Conservation (phyloP, 2,888 invertebrate species). For the Lathronympha strigana region DNA sequence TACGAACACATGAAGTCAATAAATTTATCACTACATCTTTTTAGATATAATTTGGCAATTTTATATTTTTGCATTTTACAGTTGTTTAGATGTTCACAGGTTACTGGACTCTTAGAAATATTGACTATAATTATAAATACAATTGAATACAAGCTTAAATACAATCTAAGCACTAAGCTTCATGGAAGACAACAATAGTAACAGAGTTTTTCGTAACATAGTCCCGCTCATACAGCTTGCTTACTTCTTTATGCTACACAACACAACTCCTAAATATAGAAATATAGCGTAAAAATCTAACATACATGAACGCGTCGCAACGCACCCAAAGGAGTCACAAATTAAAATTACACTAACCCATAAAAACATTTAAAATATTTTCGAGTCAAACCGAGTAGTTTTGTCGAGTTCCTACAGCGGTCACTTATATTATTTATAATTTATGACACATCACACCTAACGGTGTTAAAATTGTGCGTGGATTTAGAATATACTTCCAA, state of each 20-base stretch:
- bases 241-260: conserved; percentile 39
- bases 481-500: conserved; percentile 51
- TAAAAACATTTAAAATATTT: conserved; percentile 44
- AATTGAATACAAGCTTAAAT: conserved; percentile 41
- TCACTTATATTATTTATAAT: conserved; percentile 42
- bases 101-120: conserved; percentile 12
- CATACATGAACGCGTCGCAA: conserved; percentile 81
- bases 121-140: conserved; percentile 32
- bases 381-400: conserved; percentile 25
- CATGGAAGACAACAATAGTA: conserved; percentile 69
- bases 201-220: conserved; percentile 54
- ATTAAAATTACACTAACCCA: conserved; percentile 44
- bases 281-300: conserved; percentile 70
- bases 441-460: conserved; percentile 47
- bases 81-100: background rate
- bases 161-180: conserved; percentile 56
- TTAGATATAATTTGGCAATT: background rate
- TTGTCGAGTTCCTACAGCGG: conserved; percentile 31
- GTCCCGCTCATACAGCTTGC: conserved; percentile 47
- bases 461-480: conserved; percentile 56
- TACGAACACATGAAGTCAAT: conserved; percentile 15
- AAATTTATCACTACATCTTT: conserved; percentile 5
- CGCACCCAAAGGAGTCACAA: conserved; percentile 68
- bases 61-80: background rate
- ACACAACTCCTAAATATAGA: conserved; percentile 47